phyloP scores from a whole-genome alignment of 37 sponge, comb jelly and placozoan species.

The Aplysina aerophoba region DNA sequence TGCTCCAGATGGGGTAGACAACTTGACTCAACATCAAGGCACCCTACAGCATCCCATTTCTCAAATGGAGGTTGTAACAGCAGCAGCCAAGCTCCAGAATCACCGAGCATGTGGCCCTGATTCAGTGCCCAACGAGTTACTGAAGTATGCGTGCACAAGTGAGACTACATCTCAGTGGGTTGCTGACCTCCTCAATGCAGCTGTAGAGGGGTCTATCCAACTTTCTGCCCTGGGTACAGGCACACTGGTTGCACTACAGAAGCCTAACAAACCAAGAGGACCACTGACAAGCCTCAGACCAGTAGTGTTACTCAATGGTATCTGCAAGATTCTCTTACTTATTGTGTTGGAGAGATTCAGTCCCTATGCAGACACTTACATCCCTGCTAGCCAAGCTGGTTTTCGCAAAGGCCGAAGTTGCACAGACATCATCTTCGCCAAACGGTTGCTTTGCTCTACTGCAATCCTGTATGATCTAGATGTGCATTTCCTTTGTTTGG shows the following conservation, averaged over 20 bases:
- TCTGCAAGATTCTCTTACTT: background rate
- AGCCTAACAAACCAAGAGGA: constrained; percentile 2
- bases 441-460: background rate
- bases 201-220: background rate
- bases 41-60: background rate
- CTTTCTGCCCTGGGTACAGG: background rate
- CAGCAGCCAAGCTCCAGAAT: background rate
- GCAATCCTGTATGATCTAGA: background rate
- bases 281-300: background rate
- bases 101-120: background rate
- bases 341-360: background rate
- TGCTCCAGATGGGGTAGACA: background rate
- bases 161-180: background rate
- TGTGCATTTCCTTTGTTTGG: constrained; percentile 3
- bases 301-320: background rate
- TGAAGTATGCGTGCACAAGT: background rate
- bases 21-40: background rate
- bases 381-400: constrained; percentile 15
- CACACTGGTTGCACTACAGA: constrained; percentile 16
- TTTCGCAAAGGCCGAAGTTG: constrained; percentile 14
- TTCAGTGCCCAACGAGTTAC: constrained; percentile 1
- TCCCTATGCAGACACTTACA: background rate
- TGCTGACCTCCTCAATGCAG: background rate
- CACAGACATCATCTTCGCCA: background rate
- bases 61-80: background rate